Conservation (phyloP, 2,797 vertebrate species). For the Acanthurus leucopareius region DNA sequence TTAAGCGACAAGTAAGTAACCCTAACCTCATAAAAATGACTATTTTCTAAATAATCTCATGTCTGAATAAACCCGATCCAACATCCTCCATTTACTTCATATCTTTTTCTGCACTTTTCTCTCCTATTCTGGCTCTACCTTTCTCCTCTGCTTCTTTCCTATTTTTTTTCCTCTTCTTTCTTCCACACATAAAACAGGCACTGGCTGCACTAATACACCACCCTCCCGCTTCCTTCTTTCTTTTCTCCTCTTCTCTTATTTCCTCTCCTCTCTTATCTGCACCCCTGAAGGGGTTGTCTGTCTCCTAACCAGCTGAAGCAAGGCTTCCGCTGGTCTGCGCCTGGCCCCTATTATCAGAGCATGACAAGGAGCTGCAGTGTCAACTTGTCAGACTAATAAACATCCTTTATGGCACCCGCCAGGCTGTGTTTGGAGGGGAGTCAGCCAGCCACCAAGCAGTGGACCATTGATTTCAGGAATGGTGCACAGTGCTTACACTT, state of each 20-base stretch:
- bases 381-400: conserved; percentile 83
- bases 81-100: conserved; percentile 1
- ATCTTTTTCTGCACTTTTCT: conserved; percentile 4
- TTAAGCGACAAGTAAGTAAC: not conserved
- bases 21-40: not conserved
- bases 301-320: conserved; percentile 73
- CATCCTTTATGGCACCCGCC: conserved; percentile 79
- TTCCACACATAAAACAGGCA: conserved; percentile 29
- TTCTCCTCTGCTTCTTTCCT: conserved; percentile 15
- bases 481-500: conserved; percentile 68
- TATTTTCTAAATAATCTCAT: not conserved
- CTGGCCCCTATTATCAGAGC: conserved; percentile 80
- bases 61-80: conserved; percentile 1
- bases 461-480: conserved; percentile 79
- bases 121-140: not conserved
- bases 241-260: conserved; percentile 34
- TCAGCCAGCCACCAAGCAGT: conserved; percentile 68
- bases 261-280: conserved; percentile 64
- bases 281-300: conserved; percentile 74
- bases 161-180: conserved; percentile 14
- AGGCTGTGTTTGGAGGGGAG: conserved; percentile 72
- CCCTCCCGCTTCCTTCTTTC: conserved; percentile 18
- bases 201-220: conserved; percentile 36
- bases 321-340: conserved; percentile 62
- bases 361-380: conserved; percentile 82